Base-by-base conservation (phyloP, 2,888 invertebrate genomes). In the Idaea aversata region DNA sequence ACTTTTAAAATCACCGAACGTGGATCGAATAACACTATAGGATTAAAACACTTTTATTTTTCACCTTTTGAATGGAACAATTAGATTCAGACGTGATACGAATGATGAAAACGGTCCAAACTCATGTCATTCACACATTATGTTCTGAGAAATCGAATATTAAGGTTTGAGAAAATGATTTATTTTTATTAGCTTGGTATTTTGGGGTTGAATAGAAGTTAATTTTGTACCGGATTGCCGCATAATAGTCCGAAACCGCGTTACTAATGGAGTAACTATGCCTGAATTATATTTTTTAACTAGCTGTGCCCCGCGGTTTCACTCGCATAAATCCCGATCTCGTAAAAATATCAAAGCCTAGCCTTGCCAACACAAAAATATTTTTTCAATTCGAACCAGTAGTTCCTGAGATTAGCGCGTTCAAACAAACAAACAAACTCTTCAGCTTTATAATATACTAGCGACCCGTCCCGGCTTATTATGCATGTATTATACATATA, bases 1-100 rank as follows among this genome's bases (percentile, higher is more conserved):
- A 84, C 83, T 81, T 75, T 47, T 13, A 47, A 74, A 66, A 70
- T 78, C 1, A 73, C 76, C 78, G 76, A 79, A 79, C 84, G 78
- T 80, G 85, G 82, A 78, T 84, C 83, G 84, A 87, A 87, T 88
- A 84, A 85, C 84, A 84, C 87, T 85, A 87, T 81, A 79, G 86
- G 88, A 90, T 91, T 90, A 88, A 82, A 76, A 78, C 73, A 83
- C 82, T 86, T 85, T 87, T 86, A 77, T 80, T 85, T 85, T 16
- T 84, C 76, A 73, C 61, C 71, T 86, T n/a, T 82, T 84, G 79
- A 83, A 85, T 79, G 80, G 81, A 82, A 87, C 87, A 88, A 91
- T 90, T 89, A 88, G 84, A 78, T 70, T 84, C 78, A 83, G 81
- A 86, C 86, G 87, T 87, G 84, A 85, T 85, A 79, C 80, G 75